Evolutionary conservation across 1,140 invertebrate species (phyloP).

Genomic region (Protaetia brevitarsis): DNA sequence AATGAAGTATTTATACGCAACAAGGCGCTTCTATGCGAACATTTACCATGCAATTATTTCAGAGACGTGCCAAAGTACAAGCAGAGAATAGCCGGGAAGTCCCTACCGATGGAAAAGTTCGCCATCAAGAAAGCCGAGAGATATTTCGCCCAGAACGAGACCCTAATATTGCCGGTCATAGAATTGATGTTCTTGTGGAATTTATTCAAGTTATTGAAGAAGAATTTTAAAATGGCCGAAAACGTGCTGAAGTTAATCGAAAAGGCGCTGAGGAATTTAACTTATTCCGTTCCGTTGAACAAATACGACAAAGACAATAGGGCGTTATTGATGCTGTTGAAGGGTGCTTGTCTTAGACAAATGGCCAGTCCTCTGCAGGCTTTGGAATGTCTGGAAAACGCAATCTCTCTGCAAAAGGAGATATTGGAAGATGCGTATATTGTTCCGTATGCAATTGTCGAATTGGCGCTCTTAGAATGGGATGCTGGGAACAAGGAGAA

Average conservation of each 20-base stretch:
- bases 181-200: conserved; percentile 95
- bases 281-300: conserved; percentile 47
- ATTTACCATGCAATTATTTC: conserved; percentile 41
- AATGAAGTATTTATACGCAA: conserved; percentile 55
- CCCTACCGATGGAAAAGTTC: conserved; percentile 96
- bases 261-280: conserved; percentile 52
- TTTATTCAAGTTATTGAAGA: conserved; percentile 80
- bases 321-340: conserved; percentile 72
- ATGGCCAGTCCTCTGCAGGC: conserved; percentile 70
- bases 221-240: conserved; percentile 64
- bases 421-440: conserved; percentile 83
- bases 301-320: conserved; percentile 74
- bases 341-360: conserved; percentile 79
- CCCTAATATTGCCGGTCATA: conserved; percentile 75
- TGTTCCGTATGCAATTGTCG: conserved; percentile 81
- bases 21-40: conserved; percentile 14
- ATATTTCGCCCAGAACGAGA: conserved; percentile 71
- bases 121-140: conserved; percentile 78
- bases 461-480: conserved; percentile 77
- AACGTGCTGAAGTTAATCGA: conserved; percentile 73
- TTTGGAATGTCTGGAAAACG: conserved; percentile 70
- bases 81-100: conserved; percentile 92
- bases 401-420: conserved; percentile 69
- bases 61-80: conserved; percentile 78
- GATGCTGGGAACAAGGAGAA: conserved; percentile 63